phyloP scores from a whole-genome alignment of 2,113 vertebrate species.

The Siphamia tubifer region DNA sequence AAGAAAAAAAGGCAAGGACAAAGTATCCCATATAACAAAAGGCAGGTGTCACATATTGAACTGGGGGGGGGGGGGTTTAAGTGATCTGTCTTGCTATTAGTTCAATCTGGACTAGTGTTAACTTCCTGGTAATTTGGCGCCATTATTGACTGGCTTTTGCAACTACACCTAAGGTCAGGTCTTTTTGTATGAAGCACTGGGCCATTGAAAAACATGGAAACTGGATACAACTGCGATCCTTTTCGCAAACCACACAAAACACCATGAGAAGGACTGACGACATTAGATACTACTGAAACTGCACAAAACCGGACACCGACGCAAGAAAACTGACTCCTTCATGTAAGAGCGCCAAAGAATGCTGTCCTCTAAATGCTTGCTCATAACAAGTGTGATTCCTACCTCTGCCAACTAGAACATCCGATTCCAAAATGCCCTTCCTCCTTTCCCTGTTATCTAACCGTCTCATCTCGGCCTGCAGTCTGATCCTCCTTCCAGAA shows the following conservation, averaged over 20 bases:
- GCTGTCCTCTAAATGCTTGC: background rate
- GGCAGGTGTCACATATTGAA: background rate
- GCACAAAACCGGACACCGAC: background rate
- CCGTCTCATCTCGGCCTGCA: conserved; percentile 33
- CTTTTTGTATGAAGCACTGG: background rate
- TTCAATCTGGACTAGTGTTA: conserved; percentile 4
- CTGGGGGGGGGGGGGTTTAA: background rate
- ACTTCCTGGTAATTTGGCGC: background rate
- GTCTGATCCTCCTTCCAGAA: conserved; percentile 6
- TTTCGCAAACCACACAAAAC: conserved; percentile 42
- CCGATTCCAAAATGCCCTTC: conserved; percentile 44
- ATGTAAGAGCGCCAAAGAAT: background rate
- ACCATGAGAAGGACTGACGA: background rate
- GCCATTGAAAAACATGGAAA: conserved; percentile 39
- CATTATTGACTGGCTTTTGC: background rate
- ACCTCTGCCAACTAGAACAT: conserved; percentile 18
- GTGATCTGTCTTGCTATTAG: background rate
- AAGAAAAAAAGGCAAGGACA: too few relatives aligned
- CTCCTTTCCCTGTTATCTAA: conserved; percentile 42
- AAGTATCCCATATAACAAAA: background rate
- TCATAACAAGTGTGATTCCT: conserved; percentile 40
- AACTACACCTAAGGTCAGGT: conserved; percentile 30
- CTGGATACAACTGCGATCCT: conserved; percentile 9
- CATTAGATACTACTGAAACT: conserved; percentile 32
- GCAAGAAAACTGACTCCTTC: background rate